Base-by-base conservation (phyloP, 2,113 vertebrate genomes). In the Cariama cristata region DNA sequence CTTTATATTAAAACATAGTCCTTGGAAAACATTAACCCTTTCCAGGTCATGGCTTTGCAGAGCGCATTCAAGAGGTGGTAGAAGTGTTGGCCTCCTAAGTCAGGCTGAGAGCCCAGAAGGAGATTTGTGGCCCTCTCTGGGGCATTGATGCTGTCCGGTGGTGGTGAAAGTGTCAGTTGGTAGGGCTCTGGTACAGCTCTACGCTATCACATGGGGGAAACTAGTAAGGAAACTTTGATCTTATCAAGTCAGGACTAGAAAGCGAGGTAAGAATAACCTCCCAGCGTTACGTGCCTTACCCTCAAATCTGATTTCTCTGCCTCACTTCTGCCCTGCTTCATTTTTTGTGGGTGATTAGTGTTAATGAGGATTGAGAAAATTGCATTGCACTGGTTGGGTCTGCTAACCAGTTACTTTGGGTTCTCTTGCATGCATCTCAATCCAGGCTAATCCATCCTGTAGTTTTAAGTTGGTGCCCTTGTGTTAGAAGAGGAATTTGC, bases 231-330 rank as follows among this genome's bases (percentile, higher is more conserved):
- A 73, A 72, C 33, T 52, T n/a, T 35, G 55, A 52, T 73, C 40
- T 27, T 45, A 23, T 10, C 13, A 58, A 79, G 67, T 40, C 35
- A 26, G 32, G 27, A 28, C 45, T 28, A 45, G 49, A 59, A 87
- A 44, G 26, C 12, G 42, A 45, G 58, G 35, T 30, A 62, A 35
- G 30, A 84, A 74, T 35, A 19, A n/a, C 45, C n/a, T 55, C 28
- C 53, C 19, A 26, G 2, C 2, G 2, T 30, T 49, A 55, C 1
- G 9, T 2, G 5, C 33, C 55, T 63, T 59, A 38, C 24, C 7
- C 32, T 56, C 53, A 38, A 30, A 44, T 5, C 6, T 50, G 50
- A 7, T 80, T 42, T 33, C 38, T 71, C 62, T 45, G 50, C 44
- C 28, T 64, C 7, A 1, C 20, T 77, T 50, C 50, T 45, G 56